These are phyloP conservation scores for Norana najaformis DNA, from an alignment of 2,888 invertebrate species.

Conservation along the genomic window DNA sequence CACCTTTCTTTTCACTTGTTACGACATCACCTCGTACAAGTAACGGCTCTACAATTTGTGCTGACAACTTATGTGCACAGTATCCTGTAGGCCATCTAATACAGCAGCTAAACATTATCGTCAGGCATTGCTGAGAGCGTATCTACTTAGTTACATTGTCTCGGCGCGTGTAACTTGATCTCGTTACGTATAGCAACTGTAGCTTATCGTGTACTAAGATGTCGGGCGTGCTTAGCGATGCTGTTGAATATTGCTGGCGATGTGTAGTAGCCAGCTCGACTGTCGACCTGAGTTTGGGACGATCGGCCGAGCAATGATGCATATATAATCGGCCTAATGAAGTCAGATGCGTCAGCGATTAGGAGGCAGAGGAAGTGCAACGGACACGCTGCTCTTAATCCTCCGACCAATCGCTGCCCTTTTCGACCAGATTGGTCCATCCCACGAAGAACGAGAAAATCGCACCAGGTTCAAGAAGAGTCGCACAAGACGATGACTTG, in stretches of 20 bases:
- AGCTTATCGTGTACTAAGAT: neutral
- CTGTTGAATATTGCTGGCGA: neutral
- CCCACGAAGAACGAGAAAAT: neutral
- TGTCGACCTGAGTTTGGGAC: neutral
- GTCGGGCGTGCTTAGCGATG: constrained; percentile 1
- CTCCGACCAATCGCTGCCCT: neutral
- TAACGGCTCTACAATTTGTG: neutral
- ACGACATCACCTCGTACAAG: neutral
- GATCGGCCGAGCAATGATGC: neutral
- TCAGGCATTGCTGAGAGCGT: neutral
- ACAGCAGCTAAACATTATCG: neutral
- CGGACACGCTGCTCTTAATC: neutral
- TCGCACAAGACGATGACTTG: neutral
- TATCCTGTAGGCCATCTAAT: neutral
- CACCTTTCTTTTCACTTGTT: neutral
- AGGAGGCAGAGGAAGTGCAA: constrained; percentile 13
- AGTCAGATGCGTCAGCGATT: neutral
- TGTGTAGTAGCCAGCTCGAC: neutral
- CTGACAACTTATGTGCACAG: neutral
- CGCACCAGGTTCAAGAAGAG: neutral
- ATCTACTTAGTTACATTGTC: constrained; percentile 5
- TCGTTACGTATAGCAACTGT: neutral
- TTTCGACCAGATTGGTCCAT: neutral
- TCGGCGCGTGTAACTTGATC: neutral
- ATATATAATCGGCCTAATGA: neutral